A percentile compares a stretch with the other conserved stretches of the same genome.
These are phyloP conservation scores for Ashinkailepas kermadecensis DNA, from an alignment of 2,888 invertebrate species.

Conservation along the genomic window DNA sequence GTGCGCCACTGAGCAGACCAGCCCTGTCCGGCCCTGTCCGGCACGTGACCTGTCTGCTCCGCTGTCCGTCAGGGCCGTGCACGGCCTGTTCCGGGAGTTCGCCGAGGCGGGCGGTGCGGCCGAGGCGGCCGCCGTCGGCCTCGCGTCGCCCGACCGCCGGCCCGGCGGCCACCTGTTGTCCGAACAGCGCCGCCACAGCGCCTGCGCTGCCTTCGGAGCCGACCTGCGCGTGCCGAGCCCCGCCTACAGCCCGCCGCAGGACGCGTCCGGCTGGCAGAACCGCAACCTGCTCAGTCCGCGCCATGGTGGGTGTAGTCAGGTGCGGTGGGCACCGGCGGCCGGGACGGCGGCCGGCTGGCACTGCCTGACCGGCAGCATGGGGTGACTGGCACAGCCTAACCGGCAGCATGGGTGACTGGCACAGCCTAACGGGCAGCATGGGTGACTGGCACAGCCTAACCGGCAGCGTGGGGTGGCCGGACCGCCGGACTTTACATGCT, in stretches of 20 bases:
- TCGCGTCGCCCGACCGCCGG: background rate
- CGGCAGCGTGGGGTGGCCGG: too few species aligned
- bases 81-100: slow-evolving; percentile 1
- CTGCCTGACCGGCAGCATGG: background rate
- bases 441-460: too few species aligned
- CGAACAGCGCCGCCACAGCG: slow-evolving; percentile 14
- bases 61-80: background rate
- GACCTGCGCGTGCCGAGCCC: slow-evolving; percentile 13
- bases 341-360: background rate
- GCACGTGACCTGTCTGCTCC: too few species aligned
- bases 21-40: too few species aligned
- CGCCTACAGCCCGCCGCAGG: slow-evolving; percentile 11
- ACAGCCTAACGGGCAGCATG: too few species aligned
- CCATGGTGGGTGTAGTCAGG: background rate
- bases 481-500: too few species aligned
- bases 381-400: background rate
- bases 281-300: slow-evolving; percentile 23
- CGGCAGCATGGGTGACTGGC: background rate
- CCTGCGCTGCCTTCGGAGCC: slow-evolving; percentile 4
- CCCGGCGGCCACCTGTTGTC: background rate
- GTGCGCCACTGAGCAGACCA: too few species aligned
- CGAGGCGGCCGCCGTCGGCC: background rate
- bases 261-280: background rate
- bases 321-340: too few species aligned
- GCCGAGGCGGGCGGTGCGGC: background rate